Evolutionary conservation across 2,888 invertebrate genomes (phyloP).

Genomic region (Eumerus sabulonum): DNA sequence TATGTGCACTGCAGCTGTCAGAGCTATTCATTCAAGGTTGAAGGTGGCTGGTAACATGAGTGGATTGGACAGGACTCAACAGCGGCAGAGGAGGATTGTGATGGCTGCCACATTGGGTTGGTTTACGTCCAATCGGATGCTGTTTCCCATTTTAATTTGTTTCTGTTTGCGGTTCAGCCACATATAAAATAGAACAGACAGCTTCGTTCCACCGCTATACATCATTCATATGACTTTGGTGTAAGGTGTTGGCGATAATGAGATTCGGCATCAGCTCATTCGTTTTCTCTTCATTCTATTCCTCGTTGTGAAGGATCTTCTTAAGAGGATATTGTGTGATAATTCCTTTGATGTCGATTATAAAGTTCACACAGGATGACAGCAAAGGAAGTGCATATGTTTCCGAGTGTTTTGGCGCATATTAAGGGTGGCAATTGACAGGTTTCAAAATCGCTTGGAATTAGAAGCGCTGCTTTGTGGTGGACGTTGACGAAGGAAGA

Average conservation of each 20-base stretch:
- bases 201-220: constrained; percentile 22
- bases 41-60: constrained; percentile 7
- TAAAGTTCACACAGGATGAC: constrained; percentile 41
- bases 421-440: constrained; percentile 24
- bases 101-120: constrained; percentile 22
- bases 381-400: constrained; percentile 33
- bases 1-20: constrained; percentile 55
- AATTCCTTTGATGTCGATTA: constrained; percentile 60
- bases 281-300: constrained; percentile 6
- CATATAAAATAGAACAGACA: constrained; percentile 50
- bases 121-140: constrained; percentile 22
- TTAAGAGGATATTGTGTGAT: constrained; percentile 39
- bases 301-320: neutral
- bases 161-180: constrained; percentile 52
- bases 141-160: constrained; percentile 55
- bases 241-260: constrained; percentile 36
- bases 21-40: constrained; percentile 49
- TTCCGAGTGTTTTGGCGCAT: neutral
- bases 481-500: too few relatives aligned
- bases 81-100: constrained; percentile 38
- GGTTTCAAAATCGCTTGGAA: constrained; percentile 33
- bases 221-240: too few relatives aligned
- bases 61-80: neutral
- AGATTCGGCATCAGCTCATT: constrained; percentile 36
- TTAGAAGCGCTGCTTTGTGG: neutral